These are phyloP conservation scores for Synanthedon andrenaeformis DNA, from an alignment of 2,888 invertebrate species.

Conservation along the genomic window DNA sequence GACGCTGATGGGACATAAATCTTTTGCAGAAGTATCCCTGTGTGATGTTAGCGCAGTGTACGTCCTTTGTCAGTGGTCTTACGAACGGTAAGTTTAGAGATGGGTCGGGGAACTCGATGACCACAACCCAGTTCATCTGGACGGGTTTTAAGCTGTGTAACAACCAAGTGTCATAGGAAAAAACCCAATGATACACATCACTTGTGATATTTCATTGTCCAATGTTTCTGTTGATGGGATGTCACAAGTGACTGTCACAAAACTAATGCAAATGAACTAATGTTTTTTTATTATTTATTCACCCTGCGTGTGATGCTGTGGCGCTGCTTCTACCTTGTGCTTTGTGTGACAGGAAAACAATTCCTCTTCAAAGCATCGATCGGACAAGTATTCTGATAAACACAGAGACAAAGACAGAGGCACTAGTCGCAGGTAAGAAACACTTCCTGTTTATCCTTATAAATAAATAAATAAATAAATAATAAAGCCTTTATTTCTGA, in stretches of 20 bases:
- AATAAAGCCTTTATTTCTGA: too few species aligned
- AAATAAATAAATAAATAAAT: too few species aligned
- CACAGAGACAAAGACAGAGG: conserved; percentile 60
- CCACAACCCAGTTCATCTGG: conserved; percentile 39
- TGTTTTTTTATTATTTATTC: conserved; percentile 69
- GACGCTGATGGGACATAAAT: conserved; percentile 79
- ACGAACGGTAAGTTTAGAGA: conserved; percentile 76
- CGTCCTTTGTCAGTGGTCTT: conserved; percentile 73
- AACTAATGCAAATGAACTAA: conserved; percentile 56
- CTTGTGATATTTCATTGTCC: conserved; percentile 40
- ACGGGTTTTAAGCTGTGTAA: conserved; percentile 18
- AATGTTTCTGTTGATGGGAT: conserved; percentile 27
- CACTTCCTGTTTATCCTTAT: background rate
- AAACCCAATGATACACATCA: conserved; percentile 27
- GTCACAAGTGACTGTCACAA: conserved; percentile 37
- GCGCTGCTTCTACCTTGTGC: conserved; percentile 73
- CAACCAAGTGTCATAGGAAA: conserved; percentile 38
- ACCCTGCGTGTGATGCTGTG: conserved; percentile 71
- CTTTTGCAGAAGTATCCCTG: conserved; percentile 83
- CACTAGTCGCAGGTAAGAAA: conserved; percentile 42
- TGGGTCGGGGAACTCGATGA: conserved; percentile 48
- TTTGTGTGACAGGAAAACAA: conserved; percentile 72
- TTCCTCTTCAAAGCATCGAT: conserved; percentile 67
- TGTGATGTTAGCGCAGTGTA: conserved; percentile 76
- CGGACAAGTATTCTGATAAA: conserved; percentile 68